Evolutionary conservation across 2,113 vertebrate genomes (phyloP), one percentile per base, ranked within the genome.

Genomic region (Electrona antarctica): DNA sequence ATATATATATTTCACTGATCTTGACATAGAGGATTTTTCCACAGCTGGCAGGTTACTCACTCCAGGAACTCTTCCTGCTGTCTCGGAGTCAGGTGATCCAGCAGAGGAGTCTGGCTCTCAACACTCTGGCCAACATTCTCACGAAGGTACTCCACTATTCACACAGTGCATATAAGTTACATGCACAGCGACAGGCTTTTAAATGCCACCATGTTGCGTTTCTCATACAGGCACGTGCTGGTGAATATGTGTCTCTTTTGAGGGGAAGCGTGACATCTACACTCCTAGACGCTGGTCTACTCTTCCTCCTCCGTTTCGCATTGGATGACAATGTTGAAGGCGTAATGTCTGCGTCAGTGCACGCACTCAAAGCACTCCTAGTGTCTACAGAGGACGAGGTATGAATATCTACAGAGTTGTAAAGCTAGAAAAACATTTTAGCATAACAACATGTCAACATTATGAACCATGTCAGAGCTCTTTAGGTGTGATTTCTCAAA

Each of bases 41-140:
- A 13, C 82, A 99, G 98, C 93, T 95, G 78, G 97, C 97, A 73
- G 98, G 98, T 68, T 99, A 99, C 82, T 97, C 98, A 58, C 91
- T 99, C 58, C 96, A 99, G 90, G 98, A 99, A 79, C 95, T 99
- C 67, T 99, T 99, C 88, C 93, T 96, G 79, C 90, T 99, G 82
- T 95, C 94, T 55, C 97, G 97, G 33, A 99, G 98, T 93, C 95
- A 97, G 83, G 68, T 98, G 74, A 96, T 89, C 83, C 97, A 97
- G 57, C 98, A 99, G 91, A 94, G 97, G 87, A 93, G 82, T 3
- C 87, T 99, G 74, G 95, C 97, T 5, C 91, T 99, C 52, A 92
- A 93, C 68, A 96, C 96, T 60, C 85, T 99, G 14, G 95, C 95
- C 64, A 93, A 80, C 84, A 87, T 98, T 86, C 92, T 99, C 68